phyloP scores from a whole-genome alignment of 2,888 invertebrate genomes.

The Ochropacha duplaris region DNA sequence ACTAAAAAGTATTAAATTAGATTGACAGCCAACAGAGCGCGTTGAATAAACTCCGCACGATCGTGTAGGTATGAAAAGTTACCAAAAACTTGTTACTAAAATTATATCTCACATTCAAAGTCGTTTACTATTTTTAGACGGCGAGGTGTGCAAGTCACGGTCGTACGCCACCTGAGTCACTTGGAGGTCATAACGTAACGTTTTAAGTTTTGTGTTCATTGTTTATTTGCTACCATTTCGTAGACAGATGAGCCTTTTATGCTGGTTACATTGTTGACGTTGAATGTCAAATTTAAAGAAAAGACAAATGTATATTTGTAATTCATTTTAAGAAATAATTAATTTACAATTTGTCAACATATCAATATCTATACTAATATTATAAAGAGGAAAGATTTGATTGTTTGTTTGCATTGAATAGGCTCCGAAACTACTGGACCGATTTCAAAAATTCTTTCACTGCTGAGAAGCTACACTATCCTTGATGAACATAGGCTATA shows the following conservation, averaged over 20 bases:
- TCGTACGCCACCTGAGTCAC: constrained; percentile 26
- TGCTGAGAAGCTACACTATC: too few species aligned
- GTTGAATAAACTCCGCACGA: background rate
- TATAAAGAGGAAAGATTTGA: too few species aligned
- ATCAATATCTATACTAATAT: too few species aligned
- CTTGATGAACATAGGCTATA: too few species aligned
- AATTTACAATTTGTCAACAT: too few species aligned
- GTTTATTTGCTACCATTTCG: background rate
- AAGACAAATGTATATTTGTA: too few species aligned
- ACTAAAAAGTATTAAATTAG: background rate
- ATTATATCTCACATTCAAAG: constrained; percentile 30
- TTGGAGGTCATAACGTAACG: constrained; percentile 21
- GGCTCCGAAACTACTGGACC: too few species aligned
- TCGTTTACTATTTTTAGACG: constrained; percentile 36
- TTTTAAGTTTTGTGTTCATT: background rate
- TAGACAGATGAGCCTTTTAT: background rate
- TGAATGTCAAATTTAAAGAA: too few species aligned
- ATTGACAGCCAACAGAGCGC: background rate
- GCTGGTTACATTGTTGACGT: background rate
- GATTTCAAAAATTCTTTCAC: too few species aligned
- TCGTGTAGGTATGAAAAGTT: background rate
- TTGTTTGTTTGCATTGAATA: too few species aligned
- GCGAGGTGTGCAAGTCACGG: constrained; percentile 38
- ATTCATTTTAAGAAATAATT: too few species aligned
- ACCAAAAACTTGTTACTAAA: constrained; percentile 41